Conservation (phyloP, 2,797 vertebrate genomes). For the Neosilurus mollespiculum region DNA sequence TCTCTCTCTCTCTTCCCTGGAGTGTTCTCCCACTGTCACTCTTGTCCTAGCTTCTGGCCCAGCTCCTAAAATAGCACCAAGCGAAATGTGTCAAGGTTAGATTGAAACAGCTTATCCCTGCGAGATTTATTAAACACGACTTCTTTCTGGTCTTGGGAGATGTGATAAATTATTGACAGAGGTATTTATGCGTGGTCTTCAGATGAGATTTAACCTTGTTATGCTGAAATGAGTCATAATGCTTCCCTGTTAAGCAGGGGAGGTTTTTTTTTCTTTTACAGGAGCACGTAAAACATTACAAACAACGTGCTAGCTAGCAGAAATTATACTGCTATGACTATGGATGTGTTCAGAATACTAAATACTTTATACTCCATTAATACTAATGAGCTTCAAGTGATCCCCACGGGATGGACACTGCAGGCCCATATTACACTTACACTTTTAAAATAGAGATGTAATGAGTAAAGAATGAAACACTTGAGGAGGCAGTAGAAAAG, state of each 20-base stretch:
- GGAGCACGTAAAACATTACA: slow-evolving; percentile 10
- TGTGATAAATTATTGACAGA: slow-evolving; percentile 55
- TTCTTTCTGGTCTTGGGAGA: slow-evolving; percentile 50
- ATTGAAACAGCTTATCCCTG: slow-evolving; percentile 54
- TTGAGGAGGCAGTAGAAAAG: neutral
- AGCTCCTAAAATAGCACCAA: slow-evolving; percentile 56
- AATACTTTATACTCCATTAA: neutral
- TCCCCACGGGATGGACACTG: neutral
- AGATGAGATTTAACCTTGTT: slow-evolving; percentile 57
- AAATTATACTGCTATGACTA: slow-evolving; percentile 12
- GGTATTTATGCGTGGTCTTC: slow-evolving; percentile 53
- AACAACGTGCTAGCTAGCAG: slow-evolving; percentile 29
- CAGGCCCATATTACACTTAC: neutral
- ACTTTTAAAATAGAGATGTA: slow-evolving; percentile 3
- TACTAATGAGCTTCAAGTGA: slow-evolving; percentile 17
- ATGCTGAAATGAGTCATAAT: slow-evolving; percentile 54
- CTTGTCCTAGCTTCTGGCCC: slow-evolving; percentile 50
- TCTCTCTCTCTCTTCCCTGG: slow-evolving; percentile 32
- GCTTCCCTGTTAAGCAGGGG: slow-evolving; percentile 28
- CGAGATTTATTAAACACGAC: slow-evolving; percentile 55
- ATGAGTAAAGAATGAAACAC: neutral
- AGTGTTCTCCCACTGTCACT: slow-evolving; percentile 46
- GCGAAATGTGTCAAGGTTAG: slow-evolving; percentile 63
- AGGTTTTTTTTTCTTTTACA: slow-evolving; percentile 20
- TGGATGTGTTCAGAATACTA: slow-evolving; percentile 8